phyloP scores from a whole-genome alignment of 2,888 invertebrate genomes.

The Drosophila borborema region DNA sequence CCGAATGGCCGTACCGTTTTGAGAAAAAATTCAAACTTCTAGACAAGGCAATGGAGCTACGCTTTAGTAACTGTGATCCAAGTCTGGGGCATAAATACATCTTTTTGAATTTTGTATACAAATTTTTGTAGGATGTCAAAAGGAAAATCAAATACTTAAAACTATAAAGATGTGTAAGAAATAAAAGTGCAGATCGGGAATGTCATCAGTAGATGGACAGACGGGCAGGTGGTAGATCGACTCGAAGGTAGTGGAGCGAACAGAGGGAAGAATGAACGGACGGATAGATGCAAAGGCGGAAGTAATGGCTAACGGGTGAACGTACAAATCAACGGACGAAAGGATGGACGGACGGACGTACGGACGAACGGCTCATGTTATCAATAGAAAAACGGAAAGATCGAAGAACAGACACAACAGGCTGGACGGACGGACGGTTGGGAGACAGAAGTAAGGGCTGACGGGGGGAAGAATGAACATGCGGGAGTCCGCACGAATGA shows the following conservation, averaged over 20 bases:
- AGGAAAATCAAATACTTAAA: background rate
- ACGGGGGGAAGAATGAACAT: too few species aligned
- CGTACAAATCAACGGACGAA: too few species aligned
- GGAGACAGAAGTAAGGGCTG: too few species aligned
- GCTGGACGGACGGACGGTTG: too few species aligned
- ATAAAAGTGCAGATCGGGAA: background rate
- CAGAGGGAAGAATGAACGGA: background rate
- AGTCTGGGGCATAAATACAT: constrained; percentile 13
- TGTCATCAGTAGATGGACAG: background rate
- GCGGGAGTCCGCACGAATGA: too few species aligned
- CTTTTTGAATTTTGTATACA: constrained; percentile 6
- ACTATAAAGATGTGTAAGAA: background rate
- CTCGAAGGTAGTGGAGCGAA: background rate
- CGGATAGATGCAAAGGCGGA: too few species aligned
- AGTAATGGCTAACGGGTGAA: too few species aligned
- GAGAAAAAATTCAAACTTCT: background rate
- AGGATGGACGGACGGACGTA: too few species aligned
- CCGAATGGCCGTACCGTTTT: constrained; percentile 26
- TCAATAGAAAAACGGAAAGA: too few species aligned
- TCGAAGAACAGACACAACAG: too few species aligned
- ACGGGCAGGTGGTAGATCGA: background rate
- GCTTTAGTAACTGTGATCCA: background rate
- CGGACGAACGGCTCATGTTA: too few species aligned
- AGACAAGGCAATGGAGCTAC: background rate
- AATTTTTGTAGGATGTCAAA: constrained; percentile 9